Percentiles rank a stretch among this genome's conserved stretches.
Conservation (phyloP, 2,113 vertebrate species). For the Corythoichthys haematopterus region DNA sequence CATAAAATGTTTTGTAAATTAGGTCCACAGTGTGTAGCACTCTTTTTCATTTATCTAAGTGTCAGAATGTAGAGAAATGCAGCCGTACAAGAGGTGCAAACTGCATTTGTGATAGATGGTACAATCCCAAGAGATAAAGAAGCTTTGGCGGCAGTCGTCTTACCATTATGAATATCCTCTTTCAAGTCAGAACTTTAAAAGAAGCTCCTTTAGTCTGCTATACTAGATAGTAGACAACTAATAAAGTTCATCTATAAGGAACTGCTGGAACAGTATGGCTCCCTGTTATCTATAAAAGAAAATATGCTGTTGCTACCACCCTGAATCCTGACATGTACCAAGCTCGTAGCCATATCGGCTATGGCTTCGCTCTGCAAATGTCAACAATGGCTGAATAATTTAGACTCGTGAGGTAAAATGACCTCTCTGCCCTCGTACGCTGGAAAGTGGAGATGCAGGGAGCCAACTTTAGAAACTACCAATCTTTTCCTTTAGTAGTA, state of each 20-base stretch:
- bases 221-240: slow-evolving; percentile 23
- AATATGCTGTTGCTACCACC: not conserved
- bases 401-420: slow-evolving; percentile 51
- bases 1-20: not conserved
- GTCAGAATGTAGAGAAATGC: slow-evolving; percentile 1
- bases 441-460: slow-evolving; percentile 19
- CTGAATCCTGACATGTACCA: slow-evolving; percentile 6
- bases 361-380: slow-evolving; percentile 49
- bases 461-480: not conserved
- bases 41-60: not conserved
- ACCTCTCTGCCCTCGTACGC: slow-evolving; percentile 37
- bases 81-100: slow-evolving; percentile 31
- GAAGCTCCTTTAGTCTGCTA: slow-evolving; percentile 10
- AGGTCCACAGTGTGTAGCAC: not conserved
- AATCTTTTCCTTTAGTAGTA: not conserved
- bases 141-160: slow-evolving; percentile 23
- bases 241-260: slow-evolving; percentile 27
- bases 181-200: slow-evolving; percentile 29
- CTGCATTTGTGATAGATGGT: slow-evolving; percentile 3
- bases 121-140: slow-evolving; percentile 9
- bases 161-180: slow-evolving; percentile 51
- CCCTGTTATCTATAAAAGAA: not conserved
- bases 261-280: slow-evolving; percentile 1
- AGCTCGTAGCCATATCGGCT: slow-evolving; percentile 34
- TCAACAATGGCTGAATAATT: slow-evolving; percentile 69